Percentiles rank a stretch among this genome's conserved stretches.
Conservation (phyloP, 2,113 vertebrate species). For the Tragelaphus buxtoni region DNA sequence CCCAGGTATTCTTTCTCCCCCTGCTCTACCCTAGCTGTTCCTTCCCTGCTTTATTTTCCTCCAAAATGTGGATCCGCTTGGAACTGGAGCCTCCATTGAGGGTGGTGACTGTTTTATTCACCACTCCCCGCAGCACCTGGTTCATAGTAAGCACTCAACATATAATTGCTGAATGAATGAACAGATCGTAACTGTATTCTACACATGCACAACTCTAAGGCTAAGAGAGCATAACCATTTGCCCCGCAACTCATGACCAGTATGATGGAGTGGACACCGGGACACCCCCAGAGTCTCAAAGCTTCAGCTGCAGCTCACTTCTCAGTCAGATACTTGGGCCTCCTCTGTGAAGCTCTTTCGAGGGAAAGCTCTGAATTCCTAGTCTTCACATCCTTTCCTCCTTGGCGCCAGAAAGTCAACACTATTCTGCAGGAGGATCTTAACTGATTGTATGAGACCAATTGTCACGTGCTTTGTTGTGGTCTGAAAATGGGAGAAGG, state of each 20-base stretch:
- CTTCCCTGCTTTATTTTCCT: neutral
- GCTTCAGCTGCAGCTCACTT: neutral
- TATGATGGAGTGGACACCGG: neutral
- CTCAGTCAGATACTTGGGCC: neutral
- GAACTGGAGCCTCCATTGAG: neutral
- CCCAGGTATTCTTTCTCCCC: no score
- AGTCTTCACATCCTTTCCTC: neutral
- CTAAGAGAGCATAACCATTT: neutral
- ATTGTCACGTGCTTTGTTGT: neutral
- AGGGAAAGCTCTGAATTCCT: neutral
- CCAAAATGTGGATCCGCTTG: neutral
- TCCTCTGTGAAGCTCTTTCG: neutral
- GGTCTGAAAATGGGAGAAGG: neutral
- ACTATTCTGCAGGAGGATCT: neutral
- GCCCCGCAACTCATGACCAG: fast-evolving
- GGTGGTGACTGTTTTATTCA: neutral
- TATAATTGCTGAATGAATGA: neutral
- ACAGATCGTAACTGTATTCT: neutral
- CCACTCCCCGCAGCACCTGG: neutral
- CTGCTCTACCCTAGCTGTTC: neutral
- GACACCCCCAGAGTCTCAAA: neutral
- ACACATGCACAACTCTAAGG: neutral
- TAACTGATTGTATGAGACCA: neutral
- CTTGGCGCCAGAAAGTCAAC: neutral
- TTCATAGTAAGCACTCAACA: neutral